Evolutionary conservation across 2,888 invertebrate genomes (phyloP).

Genomic region (Athalia rosae): DNA sequence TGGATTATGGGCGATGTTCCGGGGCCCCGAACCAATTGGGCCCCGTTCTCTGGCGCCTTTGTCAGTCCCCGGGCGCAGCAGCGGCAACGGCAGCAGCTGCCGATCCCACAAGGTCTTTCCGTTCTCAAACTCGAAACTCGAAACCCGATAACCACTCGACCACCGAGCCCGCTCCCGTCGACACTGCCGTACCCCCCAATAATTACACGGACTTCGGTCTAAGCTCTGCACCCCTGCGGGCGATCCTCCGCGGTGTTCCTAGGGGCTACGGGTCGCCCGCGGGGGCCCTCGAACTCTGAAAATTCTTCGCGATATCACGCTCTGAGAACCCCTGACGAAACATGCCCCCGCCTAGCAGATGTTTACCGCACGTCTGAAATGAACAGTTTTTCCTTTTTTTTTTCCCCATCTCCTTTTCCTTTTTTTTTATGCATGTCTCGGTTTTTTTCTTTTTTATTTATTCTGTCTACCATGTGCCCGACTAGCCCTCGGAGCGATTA

Average conservation of each 20-base stretch:
- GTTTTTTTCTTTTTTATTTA: constrained; percentile 14
- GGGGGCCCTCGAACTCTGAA: neutral
- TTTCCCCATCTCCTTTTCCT: neutral
- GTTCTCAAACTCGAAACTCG: constrained; percentile 70
- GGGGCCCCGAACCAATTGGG: constrained; percentile 42
- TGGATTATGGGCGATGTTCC: constrained; percentile 24
- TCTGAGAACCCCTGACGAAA: constrained; percentile 62
- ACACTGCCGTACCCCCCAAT: constrained; percentile 22
- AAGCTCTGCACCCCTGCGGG: neutral
- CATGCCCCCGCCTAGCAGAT: constrained; percentile 69
- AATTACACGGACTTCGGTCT: constrained; percentile 13
- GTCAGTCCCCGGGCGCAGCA: constrained; percentile 31
- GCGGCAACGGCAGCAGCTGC: constrained; percentile 60
- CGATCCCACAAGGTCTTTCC: constrained; percentile 66
- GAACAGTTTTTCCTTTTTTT: constrained; percentile 62
- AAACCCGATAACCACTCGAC: constrained; percentile 70
- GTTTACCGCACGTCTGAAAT: constrained; percentile 66
- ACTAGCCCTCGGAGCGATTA: constrained; percentile 19
- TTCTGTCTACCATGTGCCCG: constrained; percentile 63
- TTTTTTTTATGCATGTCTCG: neutral
- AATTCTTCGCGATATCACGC: neutral
- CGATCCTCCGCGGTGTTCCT: constrained; percentile 10
- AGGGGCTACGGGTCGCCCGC: constrained; percentile 2
- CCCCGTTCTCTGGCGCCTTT: constrained; percentile 37
- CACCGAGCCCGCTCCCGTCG: constrained; percentile 45